Base-by-base conservation (phyloP, 2,888 invertebrate species). In the Caenorhabditis wallacei region DNA sequence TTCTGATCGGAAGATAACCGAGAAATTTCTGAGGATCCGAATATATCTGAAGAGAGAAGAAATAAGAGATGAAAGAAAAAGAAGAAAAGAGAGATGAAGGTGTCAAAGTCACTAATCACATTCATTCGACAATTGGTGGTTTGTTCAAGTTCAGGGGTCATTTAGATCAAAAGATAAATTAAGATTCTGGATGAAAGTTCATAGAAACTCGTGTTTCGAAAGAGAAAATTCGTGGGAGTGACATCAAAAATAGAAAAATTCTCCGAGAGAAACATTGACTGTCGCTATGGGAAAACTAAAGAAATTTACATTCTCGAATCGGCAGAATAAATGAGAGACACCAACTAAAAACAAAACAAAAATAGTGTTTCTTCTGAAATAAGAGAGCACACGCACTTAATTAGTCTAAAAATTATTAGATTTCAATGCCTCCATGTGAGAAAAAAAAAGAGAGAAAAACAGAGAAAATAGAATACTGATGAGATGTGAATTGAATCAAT, bases 341-440 rank as follows among this genome's bases (percentile, higher is more conserved):
- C 30, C 43, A 24, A 56, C 13, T 35, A 8, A 53, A 66, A 64
- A 30, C 20, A 64, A 30, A 43, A 64, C 63, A 63, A 40, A 22
- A 40, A n/a, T 22, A 26, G 22, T 69, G 4, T 30, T 46, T 56
- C 16, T 26, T 43, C 40, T 22, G 16, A 16, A 51, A 22, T 35
- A 40, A 68, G n/a, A 20, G 53, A 40, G 69, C 69, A 57, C 43
- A 26, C 56, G 46, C 56, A 46, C 56, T 46, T 70, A 48, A 70
- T 70, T 70, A 70, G 46, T 59, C 57, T 43, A 48, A 35, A 46
- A 59, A 48, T 70, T 35, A 59, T 70, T 57, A 59, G 70, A 59
- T 57, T 70, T 35, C 48, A 43, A 7, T 37, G 66, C 66, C 59
- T 57, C 46, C 57, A 48, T 57, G 57, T 59, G 46, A 20, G 59